These are phyloP conservation scores for Gallinago paraguaiae DNA, from an alignment of 2,113 vertebrate species.

Conservation along the genomic window DNA sequence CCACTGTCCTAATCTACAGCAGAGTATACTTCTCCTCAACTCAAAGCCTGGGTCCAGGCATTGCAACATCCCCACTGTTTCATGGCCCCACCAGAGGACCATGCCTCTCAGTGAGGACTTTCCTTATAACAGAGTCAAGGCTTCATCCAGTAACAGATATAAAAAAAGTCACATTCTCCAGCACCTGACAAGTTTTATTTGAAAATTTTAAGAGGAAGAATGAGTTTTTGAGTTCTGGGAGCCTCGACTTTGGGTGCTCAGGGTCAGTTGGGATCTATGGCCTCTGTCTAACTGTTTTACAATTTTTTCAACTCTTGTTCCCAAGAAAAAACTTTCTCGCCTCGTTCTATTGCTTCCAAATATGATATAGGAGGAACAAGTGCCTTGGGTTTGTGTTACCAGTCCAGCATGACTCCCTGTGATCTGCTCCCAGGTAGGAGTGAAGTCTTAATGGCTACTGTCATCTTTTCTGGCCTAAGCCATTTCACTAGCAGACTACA, in stretches of 20 bases:
- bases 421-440: background rate
- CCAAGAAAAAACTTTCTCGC: background rate
- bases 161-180: background rate
- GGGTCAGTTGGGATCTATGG: background rate
- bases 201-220: background rate
- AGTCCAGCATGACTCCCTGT: background rate
- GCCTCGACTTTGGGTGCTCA: background rate
- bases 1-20: background rate
- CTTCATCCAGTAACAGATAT: background rate
- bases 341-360: background rate
- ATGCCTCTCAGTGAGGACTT: background rate
- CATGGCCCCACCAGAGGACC: background rate
- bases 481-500: background rate
- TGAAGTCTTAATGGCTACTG: background rate
- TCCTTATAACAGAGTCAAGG: background rate
- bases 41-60: background rate
- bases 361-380: background rate
- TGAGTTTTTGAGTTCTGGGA: background rate
- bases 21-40: background rate
- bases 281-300: background rate
- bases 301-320: background rate
- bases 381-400: background rate
- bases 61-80: background rate
- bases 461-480: background rate
- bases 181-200: background rate